Evolutionary conservation across 2,113 vertebrate species (phyloP).

Genomic region (Engystomops pustulosus): DNA sequence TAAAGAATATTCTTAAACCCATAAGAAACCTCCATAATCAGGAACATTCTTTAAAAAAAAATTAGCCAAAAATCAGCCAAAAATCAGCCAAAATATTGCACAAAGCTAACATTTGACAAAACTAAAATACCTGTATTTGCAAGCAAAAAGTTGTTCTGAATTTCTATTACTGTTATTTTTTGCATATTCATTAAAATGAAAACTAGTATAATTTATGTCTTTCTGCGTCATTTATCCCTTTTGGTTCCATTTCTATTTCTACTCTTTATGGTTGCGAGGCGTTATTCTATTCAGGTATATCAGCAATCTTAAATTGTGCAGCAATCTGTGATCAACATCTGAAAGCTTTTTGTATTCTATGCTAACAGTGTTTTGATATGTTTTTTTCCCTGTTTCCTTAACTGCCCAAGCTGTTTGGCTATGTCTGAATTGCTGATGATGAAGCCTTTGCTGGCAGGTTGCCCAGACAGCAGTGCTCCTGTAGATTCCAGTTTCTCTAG

Average conservation of each 20-base stretch:
- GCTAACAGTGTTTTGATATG: slow-evolving; percentile 69
- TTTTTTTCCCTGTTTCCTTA: slow-evolving; percentile 63
- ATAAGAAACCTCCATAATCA: too few relatives aligned
- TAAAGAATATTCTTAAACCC: too few relatives aligned
- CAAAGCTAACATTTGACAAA: too few relatives aligned
- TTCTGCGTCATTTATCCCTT: slow-evolving; percentile 5
- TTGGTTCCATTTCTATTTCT: background rate
- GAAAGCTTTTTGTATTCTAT: slow-evolving; percentile 66
- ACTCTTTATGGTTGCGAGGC: slow-evolving; percentile 27
- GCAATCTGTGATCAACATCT: slow-evolving; percentile 58
- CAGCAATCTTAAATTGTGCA: slow-evolving; percentile 57
- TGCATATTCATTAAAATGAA: background rate
- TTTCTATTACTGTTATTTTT: background rate
- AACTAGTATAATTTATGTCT: background rate
- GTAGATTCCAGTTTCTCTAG: slow-evolving; percentile 73
- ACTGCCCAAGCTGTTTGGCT: slow-evolving; percentile 69
- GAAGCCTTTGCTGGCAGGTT: slow-evolving; percentile 74
- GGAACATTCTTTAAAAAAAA: too few relatives aligned
- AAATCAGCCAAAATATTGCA: too few relatives aligned
- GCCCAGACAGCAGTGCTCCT: slow-evolving; percentile 72
- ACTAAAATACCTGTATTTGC: background rate
- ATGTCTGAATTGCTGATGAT: slow-evolving; percentile 65
- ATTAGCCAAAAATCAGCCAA: too few relatives aligned
- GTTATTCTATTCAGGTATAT: slow-evolving; percentile 51
- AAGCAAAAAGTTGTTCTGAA: background rate